Conservation (phyloP, 1,140 invertebrate species). For the Palaemon carinicauda region DNA sequence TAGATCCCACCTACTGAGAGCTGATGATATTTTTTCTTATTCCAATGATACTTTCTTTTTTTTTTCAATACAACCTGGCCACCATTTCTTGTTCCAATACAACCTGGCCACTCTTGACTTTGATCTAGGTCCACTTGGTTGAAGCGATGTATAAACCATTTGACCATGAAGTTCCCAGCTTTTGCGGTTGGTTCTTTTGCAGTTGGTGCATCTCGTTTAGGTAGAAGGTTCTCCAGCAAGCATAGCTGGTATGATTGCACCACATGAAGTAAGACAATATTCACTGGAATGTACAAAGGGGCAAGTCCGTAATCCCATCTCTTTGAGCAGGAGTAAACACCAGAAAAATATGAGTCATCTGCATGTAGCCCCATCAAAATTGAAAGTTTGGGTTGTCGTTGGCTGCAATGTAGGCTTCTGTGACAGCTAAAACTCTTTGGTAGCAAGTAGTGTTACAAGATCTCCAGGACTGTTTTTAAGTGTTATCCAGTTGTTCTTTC, state of each 20-base stretch:
- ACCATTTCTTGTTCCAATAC: neutral
- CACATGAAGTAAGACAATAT: slow-evolving; percentile 2
- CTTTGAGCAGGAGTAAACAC: neutral
- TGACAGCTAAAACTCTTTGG: too few species aligned
- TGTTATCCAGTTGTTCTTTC: neutral
- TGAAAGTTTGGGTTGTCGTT: too few species aligned
- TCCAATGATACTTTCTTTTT: slow-evolving; percentile 3
- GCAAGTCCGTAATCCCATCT: neutral
- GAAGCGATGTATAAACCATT: neutral
- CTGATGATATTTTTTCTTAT: slow-evolving; percentile 12
- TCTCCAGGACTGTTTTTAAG: too few species aligned
- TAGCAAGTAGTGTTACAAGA: neutral
- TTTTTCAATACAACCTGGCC: too few species aligned
- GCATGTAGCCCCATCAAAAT: neutral
- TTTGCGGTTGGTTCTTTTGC: neutral
- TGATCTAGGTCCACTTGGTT: slow-evolving; percentile 14
- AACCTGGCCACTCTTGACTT: too few species aligned
- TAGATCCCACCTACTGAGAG: neutral
- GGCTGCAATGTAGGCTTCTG: too few species aligned
- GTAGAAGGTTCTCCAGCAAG: neutral
- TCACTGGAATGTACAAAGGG: neutral
- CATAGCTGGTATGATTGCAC: slow-evolving; percentile 5
- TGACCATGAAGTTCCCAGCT: neutral
- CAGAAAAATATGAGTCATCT: neutral
- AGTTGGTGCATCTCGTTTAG: slow-evolving; percentile 2